Percentiles rank a stretch among this genome's conserved stretches.
Conservation (phyloP, 2,113 vertebrate genomes). For the Loxodonta africana region DNA sequence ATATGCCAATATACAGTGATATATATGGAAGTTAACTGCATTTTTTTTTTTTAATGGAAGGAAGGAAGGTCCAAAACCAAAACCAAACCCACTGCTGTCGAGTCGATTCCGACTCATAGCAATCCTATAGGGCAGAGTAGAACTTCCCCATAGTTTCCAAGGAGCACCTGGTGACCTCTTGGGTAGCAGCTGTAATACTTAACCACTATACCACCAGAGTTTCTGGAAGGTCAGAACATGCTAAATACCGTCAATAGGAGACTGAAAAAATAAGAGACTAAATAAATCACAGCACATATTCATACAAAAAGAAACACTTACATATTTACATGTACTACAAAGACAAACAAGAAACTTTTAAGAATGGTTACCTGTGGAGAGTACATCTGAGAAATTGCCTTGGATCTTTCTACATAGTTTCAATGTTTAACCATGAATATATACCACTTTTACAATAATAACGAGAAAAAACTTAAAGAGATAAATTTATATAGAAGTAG, state of each 20-base stretch:
- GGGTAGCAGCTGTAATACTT: too few relatives aligned
- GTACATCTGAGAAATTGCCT: slow-evolving; percentile 13
- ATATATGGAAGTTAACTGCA: background rate
- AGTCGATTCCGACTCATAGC: too few relatives aligned
- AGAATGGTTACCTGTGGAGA: background rate
- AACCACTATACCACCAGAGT: too few relatives aligned
- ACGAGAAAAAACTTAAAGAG: background rate
- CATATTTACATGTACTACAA: background rate
- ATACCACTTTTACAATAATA: background rate
- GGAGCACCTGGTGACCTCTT: too few relatives aligned
- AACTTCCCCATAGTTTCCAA: too few relatives aligned
- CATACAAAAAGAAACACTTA: background rate
- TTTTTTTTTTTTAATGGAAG: background rate
- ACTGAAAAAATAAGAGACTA: background rate
- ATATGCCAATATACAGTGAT: background rate
- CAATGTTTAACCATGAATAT: background rate
- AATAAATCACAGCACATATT: background rate
- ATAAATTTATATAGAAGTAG: slow-evolving; percentile 3
- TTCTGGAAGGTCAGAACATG: background rate
- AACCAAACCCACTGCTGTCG: too few relatives aligned
- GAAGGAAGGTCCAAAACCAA: background rate
- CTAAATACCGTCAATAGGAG: background rate
- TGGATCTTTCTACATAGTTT: background rate
- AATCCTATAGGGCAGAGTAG: too few relatives aligned
- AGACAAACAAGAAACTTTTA: background rate